Base-by-base conservation (phyloP, 2,113 vertebrate genomes). In the Aspidoscelis tigris region DNA sequence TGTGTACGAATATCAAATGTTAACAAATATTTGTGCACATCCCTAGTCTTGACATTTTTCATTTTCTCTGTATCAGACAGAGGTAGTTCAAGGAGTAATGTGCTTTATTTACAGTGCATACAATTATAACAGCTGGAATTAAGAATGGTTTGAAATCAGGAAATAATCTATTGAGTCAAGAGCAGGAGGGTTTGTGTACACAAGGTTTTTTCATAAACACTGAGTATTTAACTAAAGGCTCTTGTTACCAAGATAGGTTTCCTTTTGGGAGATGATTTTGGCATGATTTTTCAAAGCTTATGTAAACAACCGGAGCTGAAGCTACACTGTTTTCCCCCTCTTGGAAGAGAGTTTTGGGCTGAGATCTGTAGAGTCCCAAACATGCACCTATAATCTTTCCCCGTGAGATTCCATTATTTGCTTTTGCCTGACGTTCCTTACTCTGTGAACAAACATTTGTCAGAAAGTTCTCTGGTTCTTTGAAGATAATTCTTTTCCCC, bases 61-160 rank as follows among this genome's bases (percentile, higher is more conserved):
- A 9, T 50, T 50, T 9, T 50, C 47, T 50, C 47, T 50, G 8
- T 50, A 50, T 33, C 47, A 50, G 47, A 50, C 47, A 50, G 5
- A 50, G 47, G 47, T 50, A 50, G 47, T 50, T 5, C 8, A 14
- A 61, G 4, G 18, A 4, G 2, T 61, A 61, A 61, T 4, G 14
- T 61, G 58, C 82, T 64, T 33, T 90, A 86, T 83, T 94, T 93
- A 89, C 84, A 94, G 69, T 82, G 89, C 76, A 83, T 91, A 90
- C 86, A 91, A 90, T 88, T 82, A 80, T 89, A 92, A 88, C 90
- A 73, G 88, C 16, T 69, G 69, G 76, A 88, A 90, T 84, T 92
- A 86, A 92, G 81, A 79, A 61, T 1, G 85, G 87, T 58, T 41
- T 78, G 80, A 84, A 80, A 85, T 88, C 81, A 85, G 86, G 88